Base-by-base conservation (phyloP, 2,797 vertebrate species). In the Chaenodraco wilsoni region DNA sequence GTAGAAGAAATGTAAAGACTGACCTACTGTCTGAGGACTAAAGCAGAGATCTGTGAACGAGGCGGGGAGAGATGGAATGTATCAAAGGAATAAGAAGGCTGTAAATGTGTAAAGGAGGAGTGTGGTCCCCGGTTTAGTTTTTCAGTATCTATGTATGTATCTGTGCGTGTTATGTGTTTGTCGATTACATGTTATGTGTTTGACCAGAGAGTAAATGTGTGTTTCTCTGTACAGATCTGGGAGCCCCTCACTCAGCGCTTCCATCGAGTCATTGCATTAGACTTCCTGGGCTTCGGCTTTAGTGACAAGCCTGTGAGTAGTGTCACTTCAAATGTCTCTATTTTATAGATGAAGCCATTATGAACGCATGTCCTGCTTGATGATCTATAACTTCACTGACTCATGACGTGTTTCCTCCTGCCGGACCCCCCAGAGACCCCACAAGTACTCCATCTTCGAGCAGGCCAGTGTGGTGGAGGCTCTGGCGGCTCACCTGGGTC, bases 261-360 rank as follows among this genome's bases (percentile, higher is more conserved):
- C 74, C 95, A 96, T 78, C 92, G 96, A 15, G 96, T 99, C 80
- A 93, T 99, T 0, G 96, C 96, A 1, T 92, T 97, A 17, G 98
- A 99, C 88, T 99, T 99, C 59, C 85, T 99, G 0, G 98, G 98
- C 9, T 99, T 99, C 15, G 98, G 98, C 81, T 99, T 99, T 91
- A 99, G 97, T 5, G 97, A 98, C 88, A 99, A 99, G 77, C 98
- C 98, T 2, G 97, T 99, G 79, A 95, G 96, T 87, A 17, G 5
- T 31, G n/a, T 13, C 16, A 16, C 0, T 27, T 41, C 14, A 66
- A 64, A 45, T 15, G 3, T 51, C 2, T 15, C 54, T 21, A 2
- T 45, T 69, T 52, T 19, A n/a, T n/a, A 41, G 16, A 52, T 43
- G 1, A 21, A 45, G 14, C 19, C 0, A 46, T 27, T 27, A 27